A percentile compares a stretch with the other conserved stretches of the same genome.
phyloP scores from a whole-genome alignment of 2,888 invertebrate species.

The Platycnemis pennipes region DNA sequence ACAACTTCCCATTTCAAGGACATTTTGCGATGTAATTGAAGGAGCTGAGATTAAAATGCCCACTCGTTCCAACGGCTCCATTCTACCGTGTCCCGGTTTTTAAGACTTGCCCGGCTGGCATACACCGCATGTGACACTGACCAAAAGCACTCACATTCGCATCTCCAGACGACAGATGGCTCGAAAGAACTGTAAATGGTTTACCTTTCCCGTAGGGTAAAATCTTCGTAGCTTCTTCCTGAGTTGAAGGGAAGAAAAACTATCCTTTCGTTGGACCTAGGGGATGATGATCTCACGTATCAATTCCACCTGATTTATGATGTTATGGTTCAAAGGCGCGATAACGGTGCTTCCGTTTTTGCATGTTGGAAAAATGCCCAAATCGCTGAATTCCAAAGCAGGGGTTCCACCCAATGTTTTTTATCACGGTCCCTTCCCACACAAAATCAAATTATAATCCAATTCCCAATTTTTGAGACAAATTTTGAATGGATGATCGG shows the following conservation, averaged over 20 bases:
- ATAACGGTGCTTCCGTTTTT: slow-evolving; percentile 1
- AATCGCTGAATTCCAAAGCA: neutral
- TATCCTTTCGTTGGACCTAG: neutral
- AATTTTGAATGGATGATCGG: neutral
- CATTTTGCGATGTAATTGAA: neutral
- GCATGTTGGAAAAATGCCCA: slow-evolving; percentile 22
- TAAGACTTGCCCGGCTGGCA: neutral
- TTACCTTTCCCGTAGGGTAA: too few relatives aligned
- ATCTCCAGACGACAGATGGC: neutral
- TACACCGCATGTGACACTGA: neutral
- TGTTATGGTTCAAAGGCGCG: neutral
- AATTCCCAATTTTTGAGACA: neutral
- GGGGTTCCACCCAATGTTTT: neutral
- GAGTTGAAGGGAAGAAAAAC: neutral
- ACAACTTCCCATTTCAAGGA: neutral
- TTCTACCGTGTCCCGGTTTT: neutral
- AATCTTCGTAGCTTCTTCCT: neutral
- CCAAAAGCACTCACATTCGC: neutral
- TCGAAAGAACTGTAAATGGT: neutral
- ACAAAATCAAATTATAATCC: neutral
- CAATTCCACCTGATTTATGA: neutral
- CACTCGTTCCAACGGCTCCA: neutral
- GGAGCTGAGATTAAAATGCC: neutral
- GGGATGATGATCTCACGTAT: slow-evolving; percentile 3
- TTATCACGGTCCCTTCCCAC: neutral